Evolutionary conservation across 2,888 invertebrate species (phyloP).

Genomic region (Idaea dimidiata): DNA sequence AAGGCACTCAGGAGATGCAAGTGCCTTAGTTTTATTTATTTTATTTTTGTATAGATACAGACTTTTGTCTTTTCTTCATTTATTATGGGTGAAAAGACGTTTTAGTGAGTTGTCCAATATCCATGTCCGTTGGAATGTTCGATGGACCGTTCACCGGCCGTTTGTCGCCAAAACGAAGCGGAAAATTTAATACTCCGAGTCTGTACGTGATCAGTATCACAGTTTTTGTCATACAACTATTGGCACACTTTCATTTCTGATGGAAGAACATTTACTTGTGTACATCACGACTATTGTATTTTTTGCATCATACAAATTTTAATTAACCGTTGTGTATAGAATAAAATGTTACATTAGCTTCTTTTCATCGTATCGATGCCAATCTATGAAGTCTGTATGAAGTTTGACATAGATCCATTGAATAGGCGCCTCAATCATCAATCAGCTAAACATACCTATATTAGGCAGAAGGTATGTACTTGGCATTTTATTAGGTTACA

Average conservation of each 20-base stretch:
- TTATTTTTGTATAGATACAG: no score
- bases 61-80: no score
- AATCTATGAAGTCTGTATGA: constrained; percentile 33
- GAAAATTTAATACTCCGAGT: constrained; percentile 72
- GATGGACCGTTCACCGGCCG: constrained; percentile 59
- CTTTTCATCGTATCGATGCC: constrained; percentile 34
- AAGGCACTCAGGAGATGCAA: no score
- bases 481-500: constrained; percentile 35
- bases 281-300: constrained; percentile 40
- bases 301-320: constrained; percentile 47
- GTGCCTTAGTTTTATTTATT: no score
- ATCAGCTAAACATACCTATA: constrained; percentile 30
- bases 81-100: no score
- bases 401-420: constrained; percentile 41
- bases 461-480: constrained; percentile 14
- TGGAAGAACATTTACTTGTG: constrained; percentile 41
- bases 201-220: constrained; percentile 70
- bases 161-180: constrained; percentile 72
- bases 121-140: constrained; percentile 34
- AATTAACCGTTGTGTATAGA: constrained; percentile 49
- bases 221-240: constrained; percentile 57
- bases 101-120: constrained; percentile 9
- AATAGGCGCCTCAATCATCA: constrained; percentile 40
- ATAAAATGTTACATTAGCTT: constrained; percentile 40
- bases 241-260: constrained; percentile 67